Base-by-base conservation (phyloP, 2,888 invertebrate genomes). In the Drosophila vallismaia region DNA sequence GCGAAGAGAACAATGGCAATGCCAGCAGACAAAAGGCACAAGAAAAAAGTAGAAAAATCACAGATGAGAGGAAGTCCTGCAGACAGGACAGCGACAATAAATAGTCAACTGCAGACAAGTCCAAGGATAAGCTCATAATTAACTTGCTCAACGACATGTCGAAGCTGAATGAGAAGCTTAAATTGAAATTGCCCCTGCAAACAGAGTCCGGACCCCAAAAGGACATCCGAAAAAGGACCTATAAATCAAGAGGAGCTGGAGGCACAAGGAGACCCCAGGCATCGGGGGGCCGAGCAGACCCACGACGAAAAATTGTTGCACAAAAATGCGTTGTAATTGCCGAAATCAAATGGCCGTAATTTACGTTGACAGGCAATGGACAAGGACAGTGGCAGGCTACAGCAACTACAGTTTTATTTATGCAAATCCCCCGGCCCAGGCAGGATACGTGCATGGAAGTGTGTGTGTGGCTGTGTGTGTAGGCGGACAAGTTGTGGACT, bases 321-420 rank as follows among this genome's bases (percentile, higher is more conserved):
- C 81, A 85, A 71, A 82, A 85, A 85, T 85, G 85, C 82, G 82
- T 82, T 85, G 82, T 85, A 85, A 82, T 82, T 85, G 82, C 79
- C 85, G 62, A 85, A 85, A 85, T 82, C 79, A 79, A 82, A 82
- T 85, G 76, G 68, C 70, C 71, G 76, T 79, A 77, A 82, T 82
- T 82, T 82, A 76, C 76, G 72, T 71, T 85, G 82, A 85, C 80
- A 83, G 74, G 38, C 60, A 68, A 60, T 71, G 68, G 71, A 74
- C 76, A 73, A 69, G 33, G 55, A 42, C 76, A 31, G 46, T n/a
- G 12, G 26, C 50, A 8, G 46, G 48, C 24, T 24, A 44, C 24
- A 24, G 44, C 31, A 45, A 80, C 72, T 73, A 80, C 71, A 70
- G 57, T 77, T 78, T 84, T 76, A 84, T 84, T 79, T 82, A 82